Conservation (phyloP, 2,797 vertebrate species). For the Champsocephalus esox region DNA sequence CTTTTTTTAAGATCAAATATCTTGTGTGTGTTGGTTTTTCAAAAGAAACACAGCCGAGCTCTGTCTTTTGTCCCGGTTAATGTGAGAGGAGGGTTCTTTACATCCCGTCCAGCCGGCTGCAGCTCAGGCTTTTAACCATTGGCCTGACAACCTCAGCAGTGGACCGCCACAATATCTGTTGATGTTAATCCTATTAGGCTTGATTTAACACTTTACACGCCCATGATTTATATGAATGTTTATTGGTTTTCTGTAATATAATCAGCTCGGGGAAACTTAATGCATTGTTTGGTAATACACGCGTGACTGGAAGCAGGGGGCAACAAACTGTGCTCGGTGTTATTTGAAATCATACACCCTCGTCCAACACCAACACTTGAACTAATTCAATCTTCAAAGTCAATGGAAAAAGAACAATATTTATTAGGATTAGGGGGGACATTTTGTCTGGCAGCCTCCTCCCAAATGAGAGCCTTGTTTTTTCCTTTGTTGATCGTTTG, state of each 20-base stretch:
- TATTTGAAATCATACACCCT: conserved; percentile 90
- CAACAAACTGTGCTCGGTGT: conserved; percentile 87
- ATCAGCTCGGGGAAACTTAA: conserved; percentile 90
- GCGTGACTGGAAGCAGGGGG: conserved; percentile 87
- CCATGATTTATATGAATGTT: conserved; percentile 91
- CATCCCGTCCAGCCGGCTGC: conserved; percentile 74
- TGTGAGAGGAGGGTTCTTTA: conserved; percentile 65
- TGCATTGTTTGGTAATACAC: conserved; percentile 91
- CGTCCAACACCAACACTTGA: conserved; percentile 88
- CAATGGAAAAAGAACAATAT: conserved; percentile 89
- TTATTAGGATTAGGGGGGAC: conserved; percentile 89
- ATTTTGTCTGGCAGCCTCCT: conserved; percentile 87
- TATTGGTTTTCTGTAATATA: conserved; percentile 92
- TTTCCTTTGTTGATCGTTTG: conserved; percentile 89
- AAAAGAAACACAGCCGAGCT: conserved; percentile 63
- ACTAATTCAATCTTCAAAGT: conserved; percentile 91
- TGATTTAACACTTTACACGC: conserved; percentile 91
- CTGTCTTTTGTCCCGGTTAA: conserved; percentile 70
- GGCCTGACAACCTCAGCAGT: conserved; percentile 84
- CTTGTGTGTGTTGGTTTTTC: conserved; percentile 70
- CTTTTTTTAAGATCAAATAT: conserved; percentile 81
- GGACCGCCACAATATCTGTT: conserved; percentile 89
- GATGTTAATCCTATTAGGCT: conserved; percentile 91
- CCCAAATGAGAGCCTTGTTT: conserved; percentile 85
- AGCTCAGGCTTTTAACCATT: conserved; percentile 84